phyloP scores from a whole-genome alignment of 2,797 vertebrate species.

The Echiichthys vipera region DNA sequence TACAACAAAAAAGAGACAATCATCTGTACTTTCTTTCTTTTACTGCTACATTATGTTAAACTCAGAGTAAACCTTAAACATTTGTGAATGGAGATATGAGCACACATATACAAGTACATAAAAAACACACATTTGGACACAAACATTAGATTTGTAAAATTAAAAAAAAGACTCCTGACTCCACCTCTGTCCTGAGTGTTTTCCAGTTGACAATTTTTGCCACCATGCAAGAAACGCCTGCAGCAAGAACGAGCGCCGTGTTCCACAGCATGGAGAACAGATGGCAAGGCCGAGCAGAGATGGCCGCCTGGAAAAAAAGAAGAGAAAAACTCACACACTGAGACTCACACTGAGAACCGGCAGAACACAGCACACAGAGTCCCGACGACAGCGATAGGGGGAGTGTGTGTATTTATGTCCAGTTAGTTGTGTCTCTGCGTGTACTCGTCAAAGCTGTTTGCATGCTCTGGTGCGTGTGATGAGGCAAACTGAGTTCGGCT shows the following conservation, averaged over 20 bases:
- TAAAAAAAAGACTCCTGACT: constrained; percentile 7
- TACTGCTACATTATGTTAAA: neutral
- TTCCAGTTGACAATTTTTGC: constrained; percentile 68
- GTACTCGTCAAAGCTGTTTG: constrained; percentile 68
- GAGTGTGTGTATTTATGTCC: constrained; percentile 49
- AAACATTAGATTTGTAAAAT: neutral
- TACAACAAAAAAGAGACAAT: neutral
- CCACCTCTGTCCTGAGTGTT: constrained; percentile 18
- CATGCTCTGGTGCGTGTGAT: constrained; percentile 59
- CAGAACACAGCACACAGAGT: constrained; percentile 71
- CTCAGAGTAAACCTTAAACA: neutral
- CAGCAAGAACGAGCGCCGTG: constrained; percentile 72
- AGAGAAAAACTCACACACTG: constrained; percentile 51
- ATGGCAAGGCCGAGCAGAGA: constrained; percentile 77
- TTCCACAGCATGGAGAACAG: constrained; percentile 81
- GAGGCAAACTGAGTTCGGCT: constrained; percentile 55
- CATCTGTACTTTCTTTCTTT: neutral
- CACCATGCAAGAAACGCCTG: constrained; percentile 62
- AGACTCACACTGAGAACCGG: constrained; percentile 73
- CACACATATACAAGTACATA: neutral
- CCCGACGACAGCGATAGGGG: constrained; percentile 49
- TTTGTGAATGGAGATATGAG: neutral
- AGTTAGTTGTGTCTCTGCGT: constrained; percentile 50
- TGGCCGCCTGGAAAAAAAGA: constrained; percentile 56
- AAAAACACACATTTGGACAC: neutral